Evolutionary conservation across 2,888 invertebrate species (phyloP).

Genomic region (Epinotia demarniana): DNA sequence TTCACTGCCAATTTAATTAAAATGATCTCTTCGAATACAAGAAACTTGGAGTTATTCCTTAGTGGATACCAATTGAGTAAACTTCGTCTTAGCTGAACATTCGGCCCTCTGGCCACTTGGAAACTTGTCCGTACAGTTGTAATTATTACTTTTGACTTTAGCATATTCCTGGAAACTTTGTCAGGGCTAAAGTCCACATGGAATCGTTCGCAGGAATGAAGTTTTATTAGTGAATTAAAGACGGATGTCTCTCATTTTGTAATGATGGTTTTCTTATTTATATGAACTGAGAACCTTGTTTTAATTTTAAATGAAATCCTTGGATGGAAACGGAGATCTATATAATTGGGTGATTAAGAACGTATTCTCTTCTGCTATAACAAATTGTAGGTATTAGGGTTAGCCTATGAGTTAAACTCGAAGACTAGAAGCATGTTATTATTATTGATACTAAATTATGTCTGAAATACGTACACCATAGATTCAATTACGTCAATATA

Average conservation of each 20-base stretch:
- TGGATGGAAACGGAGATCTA: too few species aligned
- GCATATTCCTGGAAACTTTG: constrained; percentile 45
- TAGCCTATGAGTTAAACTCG: too few species aligned
- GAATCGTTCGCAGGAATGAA: constrained; percentile 39
- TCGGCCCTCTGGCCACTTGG: constrained; percentile 46
- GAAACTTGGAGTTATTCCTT: constrained; percentile 61
- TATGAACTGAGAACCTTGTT: too few species aligned
- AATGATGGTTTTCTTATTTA: not conserved
- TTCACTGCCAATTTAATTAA: constrained; percentile 68
- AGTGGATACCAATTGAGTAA: constrained; percentile 62
- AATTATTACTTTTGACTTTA: constrained; percentile 56
- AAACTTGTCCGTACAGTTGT: constrained; percentile 50
- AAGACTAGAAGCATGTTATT: too few species aligned
- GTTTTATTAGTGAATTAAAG: constrained; percentile 2
- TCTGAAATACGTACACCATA: too few species aligned
- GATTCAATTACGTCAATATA: too few species aligned
- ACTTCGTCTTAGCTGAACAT: constrained; percentile 54
- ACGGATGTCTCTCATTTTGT: not conserved
- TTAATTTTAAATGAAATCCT: too few species aligned
- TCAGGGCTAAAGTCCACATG: constrained; percentile 39
- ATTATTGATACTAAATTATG: too few species aligned
- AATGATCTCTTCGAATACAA: constrained; percentile 60
- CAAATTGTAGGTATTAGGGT: too few species aligned
- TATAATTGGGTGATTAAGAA: too few species aligned
- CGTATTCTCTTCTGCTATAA: too few species aligned